Conservation (phyloP, 2,113 vertebrate genomes). For the Mirounga angustirostris region DNA sequence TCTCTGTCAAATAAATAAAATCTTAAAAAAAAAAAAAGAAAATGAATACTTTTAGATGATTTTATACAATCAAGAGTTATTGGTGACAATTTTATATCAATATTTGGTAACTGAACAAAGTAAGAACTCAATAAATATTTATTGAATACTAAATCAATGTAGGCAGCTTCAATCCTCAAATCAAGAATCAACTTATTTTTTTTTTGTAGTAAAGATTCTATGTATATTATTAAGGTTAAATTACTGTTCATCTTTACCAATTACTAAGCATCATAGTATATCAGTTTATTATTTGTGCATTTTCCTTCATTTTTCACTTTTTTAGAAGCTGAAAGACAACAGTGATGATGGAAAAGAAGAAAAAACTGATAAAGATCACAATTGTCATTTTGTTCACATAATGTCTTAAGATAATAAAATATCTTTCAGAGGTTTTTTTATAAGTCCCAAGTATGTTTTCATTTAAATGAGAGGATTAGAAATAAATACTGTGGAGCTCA, state of each 20-base stretch:
- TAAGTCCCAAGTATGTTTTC: background rate
- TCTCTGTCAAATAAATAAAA: too few relatives aligned
- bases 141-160: background rate
- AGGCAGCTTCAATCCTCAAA: background rate
- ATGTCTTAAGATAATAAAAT: background rate
- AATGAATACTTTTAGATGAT: background rate
- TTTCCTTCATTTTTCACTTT: background rate
- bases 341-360: background rate
- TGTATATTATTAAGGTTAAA: background rate
- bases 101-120: background rate
- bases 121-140: background rate
- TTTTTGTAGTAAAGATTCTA: background rate
- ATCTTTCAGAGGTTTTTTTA: background rate
- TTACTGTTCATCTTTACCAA: slow-evolving; percentile 7
- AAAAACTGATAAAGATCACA: background rate
- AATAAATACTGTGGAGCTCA: background rate
- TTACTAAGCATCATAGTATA: background rate
- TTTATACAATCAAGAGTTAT: background rate
- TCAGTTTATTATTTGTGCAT: background rate
- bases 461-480: background rate
- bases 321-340: background rate
- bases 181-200: background rate
- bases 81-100: background rate
- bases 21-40: background rate
- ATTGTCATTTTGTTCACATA: background rate